phyloP scores from a whole-genome alignment of 2,797 vertebrate genomes.

The Myoxocephalus aenaeus region DNA sequence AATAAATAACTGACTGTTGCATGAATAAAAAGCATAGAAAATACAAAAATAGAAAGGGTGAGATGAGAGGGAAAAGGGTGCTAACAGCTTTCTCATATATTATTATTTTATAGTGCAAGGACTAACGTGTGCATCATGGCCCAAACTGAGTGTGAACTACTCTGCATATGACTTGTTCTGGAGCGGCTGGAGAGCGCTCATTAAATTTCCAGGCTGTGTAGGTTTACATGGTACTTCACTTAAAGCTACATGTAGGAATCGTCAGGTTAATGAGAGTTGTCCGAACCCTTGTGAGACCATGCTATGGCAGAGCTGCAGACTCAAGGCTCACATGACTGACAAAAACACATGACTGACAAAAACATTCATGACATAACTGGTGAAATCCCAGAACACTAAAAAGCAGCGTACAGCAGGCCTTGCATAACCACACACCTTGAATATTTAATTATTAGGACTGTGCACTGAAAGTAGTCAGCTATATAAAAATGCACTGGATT shows the following conservation, averaged over 20 bases:
- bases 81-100: not conserved
- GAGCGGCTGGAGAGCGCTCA: not conserved
- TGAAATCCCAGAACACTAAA: conserved; percentile 16
- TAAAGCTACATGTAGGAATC: not conserved
- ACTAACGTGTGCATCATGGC: not conserved
- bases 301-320: not conserved
- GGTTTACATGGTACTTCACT: conserved; percentile 5
- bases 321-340: not conserved
- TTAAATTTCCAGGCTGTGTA: conserved; percentile 16
- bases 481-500: not conserved
- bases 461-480: not conserved
- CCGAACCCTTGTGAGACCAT: not conserved
- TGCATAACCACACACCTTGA: conserved; percentile 22
- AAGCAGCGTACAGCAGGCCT: not conserved
- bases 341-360: too few relatives aligned
- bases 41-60: not conserved
- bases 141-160: not conserved
- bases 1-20: not conserved
- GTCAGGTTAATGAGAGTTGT: not conserved
- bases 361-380: not conserved
- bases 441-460: conserved; percentile 14
- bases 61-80: not conserved
- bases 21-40: not conserved
- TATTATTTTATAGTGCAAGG: not conserved
- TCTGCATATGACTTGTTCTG: not conserved